Evolutionary conservation across 2,888 invertebrate genomes (phyloP).

Genomic region (Cataglyphis altisquamis): DNA sequence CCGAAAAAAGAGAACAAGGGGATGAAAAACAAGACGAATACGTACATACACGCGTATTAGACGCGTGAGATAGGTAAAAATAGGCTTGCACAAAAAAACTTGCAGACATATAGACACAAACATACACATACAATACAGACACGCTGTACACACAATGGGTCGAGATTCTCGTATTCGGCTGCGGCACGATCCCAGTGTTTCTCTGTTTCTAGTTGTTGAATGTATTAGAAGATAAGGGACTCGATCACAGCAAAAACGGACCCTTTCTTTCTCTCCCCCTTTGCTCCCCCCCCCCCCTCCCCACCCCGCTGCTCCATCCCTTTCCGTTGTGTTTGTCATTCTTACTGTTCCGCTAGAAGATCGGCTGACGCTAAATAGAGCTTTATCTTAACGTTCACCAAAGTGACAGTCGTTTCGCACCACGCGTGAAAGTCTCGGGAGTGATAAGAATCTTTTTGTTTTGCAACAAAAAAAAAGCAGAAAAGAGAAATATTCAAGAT

Average conservation of each 20-base stretch:
- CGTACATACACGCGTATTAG: slow-evolving; percentile 8
- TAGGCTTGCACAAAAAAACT: slow-evolving; percentile 40
- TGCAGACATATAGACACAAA: not conserved
- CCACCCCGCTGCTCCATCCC: slow-evolving; percentile 15
- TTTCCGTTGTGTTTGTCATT: slow-evolving; percentile 75
- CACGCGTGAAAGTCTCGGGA: slow-evolving; percentile 22
- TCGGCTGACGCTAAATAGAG: slow-evolving; percentile 61
- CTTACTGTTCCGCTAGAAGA: slow-evolving; percentile 56
- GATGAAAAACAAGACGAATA: slow-evolving; percentile 10
- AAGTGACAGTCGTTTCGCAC: slow-evolving; percentile 26
- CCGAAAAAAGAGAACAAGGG: slow-evolving; percentile 12
- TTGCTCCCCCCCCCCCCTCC: not conserved
- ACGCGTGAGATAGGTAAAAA: slow-evolving; percentile 43
- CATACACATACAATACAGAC: not conserved
- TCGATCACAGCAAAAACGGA: slow-evolving; percentile 74
- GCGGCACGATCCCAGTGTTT: slow-evolving; percentile 78
- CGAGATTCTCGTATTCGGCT: slow-evolving; percentile 64
- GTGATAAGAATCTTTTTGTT: not conserved
- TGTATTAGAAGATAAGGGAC: slow-evolving; percentile 77
- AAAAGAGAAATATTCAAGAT: not conserved
- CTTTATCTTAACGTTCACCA: slow-evolving; percentile 33
- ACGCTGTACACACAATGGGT: not conserved
- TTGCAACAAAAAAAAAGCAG: not conserved
- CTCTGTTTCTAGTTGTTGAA: slow-evolving; percentile 80
- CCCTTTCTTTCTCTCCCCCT: not conserved